Evolutionary conservation across 2,113 vertebrate genomes (phyloP), one percentile per base, ranked within the genome.

Genomic region (Halcyon malimbica): DNA sequence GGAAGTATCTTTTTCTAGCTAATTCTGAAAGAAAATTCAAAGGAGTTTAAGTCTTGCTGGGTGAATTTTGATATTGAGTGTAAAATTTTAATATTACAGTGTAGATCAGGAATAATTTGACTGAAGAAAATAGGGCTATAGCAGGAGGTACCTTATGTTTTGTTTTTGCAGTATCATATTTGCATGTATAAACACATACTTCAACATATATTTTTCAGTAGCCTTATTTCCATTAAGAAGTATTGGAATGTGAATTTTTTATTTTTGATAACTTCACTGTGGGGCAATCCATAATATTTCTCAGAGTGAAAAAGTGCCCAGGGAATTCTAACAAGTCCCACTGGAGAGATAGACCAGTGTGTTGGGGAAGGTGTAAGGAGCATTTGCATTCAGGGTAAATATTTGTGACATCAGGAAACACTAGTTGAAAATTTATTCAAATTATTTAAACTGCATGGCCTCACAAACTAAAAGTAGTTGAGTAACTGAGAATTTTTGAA

Each of bases 51-150:
- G 57, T 17, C n/a, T 53, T 33, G 3, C 68, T 35, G 24, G 65
- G 18, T 9, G 75, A 60, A 64, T 59, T 83, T 62, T 83, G 7
- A 51, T 63, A 33, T 31, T 46, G 25, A 33, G 51, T 53, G 51
- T 53, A 53, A 53, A 53, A 53, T 53, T 6, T 37, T 12, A 23
- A 8, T 0, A 0, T n/a, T 39, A 28, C 7, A 2, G 16, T 64
- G 31, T 53, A 31, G 59, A 42, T 68, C 20, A 48, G 46, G n/a
- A 77, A 11, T 42, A 68, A 59, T 7, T 77, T 8, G 6, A 1
- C 19, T 41, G 79, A 60, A 64, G 60, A 60, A 88, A 85, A 51
- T 18, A 50, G 20, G 16, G 17, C 17, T 33, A 3, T 41, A 39
- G 46, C 23, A 76, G 62, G 24, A 65, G 4, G 25, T 28, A 39